A percentile compares a stretch with the other conserved stretches of the same genome.
Conservation (phyloP, 2,888 invertebrate genomes). For the Acrocyrtus sp. region DNA sequence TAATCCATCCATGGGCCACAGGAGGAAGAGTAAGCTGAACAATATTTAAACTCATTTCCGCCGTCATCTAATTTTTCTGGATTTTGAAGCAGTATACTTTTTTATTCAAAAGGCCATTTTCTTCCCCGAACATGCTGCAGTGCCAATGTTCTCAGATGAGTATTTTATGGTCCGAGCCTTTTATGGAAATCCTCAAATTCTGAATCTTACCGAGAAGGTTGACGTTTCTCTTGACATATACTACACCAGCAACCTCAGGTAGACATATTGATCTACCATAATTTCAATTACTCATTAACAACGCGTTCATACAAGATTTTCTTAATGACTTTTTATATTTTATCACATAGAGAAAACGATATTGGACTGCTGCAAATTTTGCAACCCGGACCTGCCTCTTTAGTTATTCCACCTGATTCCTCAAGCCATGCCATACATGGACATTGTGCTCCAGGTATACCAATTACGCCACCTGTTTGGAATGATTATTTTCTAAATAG, state of each 20-base stretch:
- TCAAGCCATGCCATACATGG: slow-evolving; percentile 8
- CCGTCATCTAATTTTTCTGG: no score
- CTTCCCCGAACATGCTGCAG: not conserved
- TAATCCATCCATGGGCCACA: not conserved
- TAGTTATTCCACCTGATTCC: not conserved
- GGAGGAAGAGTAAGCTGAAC: no score
- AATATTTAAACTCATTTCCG: no score
- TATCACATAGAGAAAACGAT: slow-evolving; percentile 3
- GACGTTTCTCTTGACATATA: not conserved
- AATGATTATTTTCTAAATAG: no score
- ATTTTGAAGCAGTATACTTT: no score
- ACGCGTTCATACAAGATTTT: no score
- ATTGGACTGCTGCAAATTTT: no score
- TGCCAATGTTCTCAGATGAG: slow-evolving; percentile 5
- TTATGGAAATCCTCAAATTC: not conserved
- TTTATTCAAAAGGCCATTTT: slow-evolving; percentile 9
- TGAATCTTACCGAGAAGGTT: not conserved
- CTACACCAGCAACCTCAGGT: slow-evolving; percentile 12
- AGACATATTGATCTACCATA: not conserved
- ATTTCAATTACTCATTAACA: not conserved
- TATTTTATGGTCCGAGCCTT: slow-evolving; percentile 4
- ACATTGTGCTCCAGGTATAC: slow-evolving; percentile 10
- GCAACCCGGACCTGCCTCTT: not conserved
- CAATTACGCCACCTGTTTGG: no score
- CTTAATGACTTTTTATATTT: not conserved